Percentiles rank a stretch among this genome's conserved stretches.
Conservation (phyloP, 2,888 invertebrate species). For the Patella ulyssiponensis region DNA sequence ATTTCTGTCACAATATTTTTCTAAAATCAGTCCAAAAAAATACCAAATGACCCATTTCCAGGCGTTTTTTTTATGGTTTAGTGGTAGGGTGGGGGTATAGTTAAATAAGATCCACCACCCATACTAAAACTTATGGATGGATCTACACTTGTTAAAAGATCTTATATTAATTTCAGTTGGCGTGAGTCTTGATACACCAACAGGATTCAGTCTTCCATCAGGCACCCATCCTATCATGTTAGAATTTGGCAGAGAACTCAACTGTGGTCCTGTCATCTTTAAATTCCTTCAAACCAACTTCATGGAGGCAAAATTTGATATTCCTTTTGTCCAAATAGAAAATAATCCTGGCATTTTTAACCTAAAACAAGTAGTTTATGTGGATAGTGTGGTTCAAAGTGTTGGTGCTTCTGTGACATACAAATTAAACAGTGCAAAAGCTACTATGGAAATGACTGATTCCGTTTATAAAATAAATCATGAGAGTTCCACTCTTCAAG, state of each 20-base stretch:
- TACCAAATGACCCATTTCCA: no score
- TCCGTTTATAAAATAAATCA: neutral
- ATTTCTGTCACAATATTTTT: no score
- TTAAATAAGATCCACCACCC: no score
- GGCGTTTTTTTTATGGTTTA: no score
- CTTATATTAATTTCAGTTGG: neutral
- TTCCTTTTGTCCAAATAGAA: constrained; percentile 2
- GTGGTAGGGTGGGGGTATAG: no score
- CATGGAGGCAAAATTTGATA: constrained; percentile 11
- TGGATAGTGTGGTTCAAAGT: constrained; percentile 7
- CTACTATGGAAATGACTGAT: neutral
- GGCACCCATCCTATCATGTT: constrained; percentile 4
- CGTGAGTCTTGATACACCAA: neutral
- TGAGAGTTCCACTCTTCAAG: neutral
- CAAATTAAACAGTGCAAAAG: neutral
- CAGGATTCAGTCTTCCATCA: neutral
- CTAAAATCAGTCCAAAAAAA: no score
- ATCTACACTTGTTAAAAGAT: no score
- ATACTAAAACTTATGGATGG: neutral
- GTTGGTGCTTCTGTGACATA: neutral
- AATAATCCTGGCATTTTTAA: neutral
- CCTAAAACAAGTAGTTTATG: neutral
- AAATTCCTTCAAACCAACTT: constrained; percentile 16
- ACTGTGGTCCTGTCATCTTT: constrained; percentile 2
- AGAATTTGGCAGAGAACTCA: constrained; percentile 6